These are phyloP conservation scores for Phalacrocorax carbo DNA, from an alignment of 2,113 vertebrate species.

Conservation along the genomic window DNA sequence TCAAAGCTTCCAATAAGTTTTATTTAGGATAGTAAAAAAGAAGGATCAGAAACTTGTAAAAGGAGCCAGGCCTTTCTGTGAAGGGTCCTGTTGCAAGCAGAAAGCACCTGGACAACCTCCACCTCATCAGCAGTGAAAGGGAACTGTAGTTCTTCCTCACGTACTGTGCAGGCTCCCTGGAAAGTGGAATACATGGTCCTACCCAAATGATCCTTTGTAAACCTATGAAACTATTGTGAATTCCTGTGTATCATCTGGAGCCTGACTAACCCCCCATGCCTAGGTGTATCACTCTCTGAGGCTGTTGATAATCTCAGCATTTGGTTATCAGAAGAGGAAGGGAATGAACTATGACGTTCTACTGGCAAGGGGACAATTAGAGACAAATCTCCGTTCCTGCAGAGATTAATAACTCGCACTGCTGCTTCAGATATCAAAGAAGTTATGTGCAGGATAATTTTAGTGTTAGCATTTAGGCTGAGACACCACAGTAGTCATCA, in stretches of 20 bases:
- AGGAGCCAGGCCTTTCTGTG: background rate
- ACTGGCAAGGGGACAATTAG: background rate
- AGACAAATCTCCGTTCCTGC: background rate
- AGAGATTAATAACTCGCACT: background rate
- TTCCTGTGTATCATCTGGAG: background rate
- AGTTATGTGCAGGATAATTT: background rate
- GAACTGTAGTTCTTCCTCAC: background rate
- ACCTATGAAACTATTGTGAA: background rate
- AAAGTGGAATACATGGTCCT: background rate
- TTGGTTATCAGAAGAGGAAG: background rate
- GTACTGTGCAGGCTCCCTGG: background rate
- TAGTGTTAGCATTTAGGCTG: background rate
- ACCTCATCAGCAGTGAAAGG: background rate
- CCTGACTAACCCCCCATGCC: background rate
- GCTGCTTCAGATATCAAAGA: background rate
- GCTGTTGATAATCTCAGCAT: background rate
- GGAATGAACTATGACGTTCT: background rate
- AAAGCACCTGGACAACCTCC: background rate
- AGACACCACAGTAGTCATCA: background rate
- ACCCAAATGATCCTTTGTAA: background rate
- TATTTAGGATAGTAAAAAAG: background rate
- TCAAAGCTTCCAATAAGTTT: background rate
- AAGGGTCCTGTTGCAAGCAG: background rate
- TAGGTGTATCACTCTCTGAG: background rate
- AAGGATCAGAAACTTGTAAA: background rate